Evolutionary conservation across 2,113 vertebrate species (phyloP).

Genomic region (Thermophis baileyi): DNA sequence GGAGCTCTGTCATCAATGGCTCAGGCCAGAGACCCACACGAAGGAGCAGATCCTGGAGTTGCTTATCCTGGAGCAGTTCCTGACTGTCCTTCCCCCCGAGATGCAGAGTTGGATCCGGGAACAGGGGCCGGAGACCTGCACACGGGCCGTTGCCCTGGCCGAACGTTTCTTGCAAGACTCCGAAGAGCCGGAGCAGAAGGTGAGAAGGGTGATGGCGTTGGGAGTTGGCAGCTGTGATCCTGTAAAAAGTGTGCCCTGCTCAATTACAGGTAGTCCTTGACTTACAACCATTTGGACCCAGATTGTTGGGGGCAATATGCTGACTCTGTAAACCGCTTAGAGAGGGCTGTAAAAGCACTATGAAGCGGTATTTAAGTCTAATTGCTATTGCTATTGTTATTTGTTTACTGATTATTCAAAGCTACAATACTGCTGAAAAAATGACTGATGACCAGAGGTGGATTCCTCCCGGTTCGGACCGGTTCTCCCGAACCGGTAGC

Average conservation of each 20-base stretch:
- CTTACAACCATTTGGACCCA: not conserved
- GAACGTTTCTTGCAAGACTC: constrained; percentile 10
- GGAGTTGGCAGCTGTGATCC: not conserved
- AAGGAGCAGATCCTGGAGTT: constrained; percentile 27
- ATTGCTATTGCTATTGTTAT: no score
- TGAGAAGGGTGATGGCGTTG: not conserved
- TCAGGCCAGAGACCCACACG: constrained; percentile 8
- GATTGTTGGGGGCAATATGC: no score
- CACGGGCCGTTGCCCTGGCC: not conserved
- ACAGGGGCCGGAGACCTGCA: constrained; percentile 1
- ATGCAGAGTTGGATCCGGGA: constrained; percentile 24
- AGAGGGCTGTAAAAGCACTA: no score
- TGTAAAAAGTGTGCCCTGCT: not conserved
- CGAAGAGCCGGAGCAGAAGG: constrained; percentile 18
- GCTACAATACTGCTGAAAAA: no score
- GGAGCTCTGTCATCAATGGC: constrained; percentile 25
- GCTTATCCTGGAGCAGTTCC: constrained; percentile 23
- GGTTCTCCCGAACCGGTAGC: no score
- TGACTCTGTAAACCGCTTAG: no score
- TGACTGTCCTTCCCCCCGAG: constrained; percentile 7
- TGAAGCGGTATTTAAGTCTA: no score
- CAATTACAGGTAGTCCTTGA: not conserved
- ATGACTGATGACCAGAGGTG: no score
- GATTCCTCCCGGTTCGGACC: no score
- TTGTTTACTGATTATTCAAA: not conserved